These are phyloP conservation scores for Drosophila pandora DNA, from an alignment of 1,140 invertebrate species.

Conservation along the genomic window DNA sequence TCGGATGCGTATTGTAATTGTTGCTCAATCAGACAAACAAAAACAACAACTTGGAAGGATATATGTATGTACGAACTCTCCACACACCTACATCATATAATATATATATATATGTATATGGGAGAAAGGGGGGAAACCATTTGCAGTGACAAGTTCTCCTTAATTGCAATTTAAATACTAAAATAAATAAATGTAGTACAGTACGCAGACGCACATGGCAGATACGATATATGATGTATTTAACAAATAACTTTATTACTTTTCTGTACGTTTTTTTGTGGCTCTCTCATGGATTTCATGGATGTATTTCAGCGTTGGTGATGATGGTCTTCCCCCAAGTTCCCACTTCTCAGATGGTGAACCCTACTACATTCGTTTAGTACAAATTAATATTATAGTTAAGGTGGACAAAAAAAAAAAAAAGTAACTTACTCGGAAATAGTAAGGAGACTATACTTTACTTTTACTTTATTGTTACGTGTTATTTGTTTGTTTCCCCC, in stretches of 20 bases:
- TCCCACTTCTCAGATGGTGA: too few species aligned
- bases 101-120: conserved; percentile 2
- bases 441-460: conserved; percentile 53
- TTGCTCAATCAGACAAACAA: conserved; percentile 65
- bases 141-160: conserved; percentile 32
- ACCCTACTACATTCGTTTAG: conserved; percentile 43
- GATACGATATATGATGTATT: conserved; percentile 72
- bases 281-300: neutral
- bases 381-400: conserved; percentile 47
- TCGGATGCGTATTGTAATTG: conserved; percentile 40
- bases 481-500: conserved; percentile 40
- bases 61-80: conserved; percentile 17
- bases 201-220: conserved; percentile 70
- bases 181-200: conserved; percentile 69
- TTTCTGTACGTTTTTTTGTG: conserved; percentile 13
- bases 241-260: conserved; percentile 75
- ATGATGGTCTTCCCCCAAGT: conserved; percentile 16
- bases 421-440: conserved; percentile 60
- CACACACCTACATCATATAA: conserved; percentile 1
- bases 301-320: conserved; percentile 11
- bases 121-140: conserved; percentile 55
- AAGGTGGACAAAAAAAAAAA: conserved; percentile 41
- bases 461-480: conserved; percentile 54
- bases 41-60: conserved; percentile 80
- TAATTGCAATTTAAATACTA: conserved; percentile 40